A percentile compares a stretch with the other conserved stretches of the same genome.
phyloP scores from a whole-genome alignment of 1,140 invertebrate species.

The Cydia amplana region DNA sequence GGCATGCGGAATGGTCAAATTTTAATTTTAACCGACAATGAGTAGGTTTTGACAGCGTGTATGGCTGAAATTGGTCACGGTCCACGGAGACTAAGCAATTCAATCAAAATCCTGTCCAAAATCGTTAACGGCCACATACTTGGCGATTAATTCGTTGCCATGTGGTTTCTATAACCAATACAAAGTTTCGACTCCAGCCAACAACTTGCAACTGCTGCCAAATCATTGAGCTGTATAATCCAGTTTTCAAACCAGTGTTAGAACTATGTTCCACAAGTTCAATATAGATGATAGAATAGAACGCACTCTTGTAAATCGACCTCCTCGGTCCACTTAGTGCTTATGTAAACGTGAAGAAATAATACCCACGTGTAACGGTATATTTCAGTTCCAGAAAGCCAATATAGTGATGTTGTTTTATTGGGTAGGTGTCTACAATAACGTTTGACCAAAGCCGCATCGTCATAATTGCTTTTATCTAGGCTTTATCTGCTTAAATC shows the following conservation, averaged over 20 bases:
- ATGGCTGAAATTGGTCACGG: neutral
- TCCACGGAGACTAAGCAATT: neutral
- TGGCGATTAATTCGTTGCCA: neutral
- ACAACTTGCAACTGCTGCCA: constrained; percentile 3
- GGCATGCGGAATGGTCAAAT: too few species aligned
- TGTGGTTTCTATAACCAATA: neutral
- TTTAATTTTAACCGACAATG: too few species aligned
- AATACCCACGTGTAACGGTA: too few species aligned
- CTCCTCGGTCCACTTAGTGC: too few species aligned
- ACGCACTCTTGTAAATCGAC: too few species aligned
- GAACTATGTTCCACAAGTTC: too few species aligned
- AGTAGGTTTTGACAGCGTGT: too few species aligned
- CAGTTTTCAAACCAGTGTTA: neutral
- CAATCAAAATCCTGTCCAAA: neutral
- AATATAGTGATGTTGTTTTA: neutral
- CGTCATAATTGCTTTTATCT: constrained; percentile 16
- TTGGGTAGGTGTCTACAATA: neutral
- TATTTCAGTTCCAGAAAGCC: neutral
- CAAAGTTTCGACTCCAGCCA: neutral
- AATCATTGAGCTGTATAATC: neutral
- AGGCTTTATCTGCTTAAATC: neutral
- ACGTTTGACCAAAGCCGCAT: constrained; percentile 3
- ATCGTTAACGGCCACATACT: neutral
- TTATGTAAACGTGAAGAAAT: too few species aligned
- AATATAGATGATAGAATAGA: too few species aligned